A percentile compares a stretch with the other conserved stretches of the same genome.
These are phyloP conservation scores for Prinia subflava DNA, from an alignment of 2,113 vertebrate species.

Conservation along the genomic window DNA sequence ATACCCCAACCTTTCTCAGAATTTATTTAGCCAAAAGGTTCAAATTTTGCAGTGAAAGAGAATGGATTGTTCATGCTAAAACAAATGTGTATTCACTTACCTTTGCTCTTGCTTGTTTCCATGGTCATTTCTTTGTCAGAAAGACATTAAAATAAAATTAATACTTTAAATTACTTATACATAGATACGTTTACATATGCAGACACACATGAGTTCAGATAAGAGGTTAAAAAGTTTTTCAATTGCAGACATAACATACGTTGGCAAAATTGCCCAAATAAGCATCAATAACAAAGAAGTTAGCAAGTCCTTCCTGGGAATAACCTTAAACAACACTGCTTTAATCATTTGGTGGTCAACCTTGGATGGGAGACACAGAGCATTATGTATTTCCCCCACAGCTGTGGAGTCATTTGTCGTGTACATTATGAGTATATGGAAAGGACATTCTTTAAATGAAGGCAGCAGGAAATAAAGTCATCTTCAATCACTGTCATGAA, in stretches of 20 bases:
- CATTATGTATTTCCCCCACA: background rate
- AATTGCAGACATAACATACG: background rate
- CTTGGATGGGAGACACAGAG: background rate
- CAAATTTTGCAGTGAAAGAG: background rate
- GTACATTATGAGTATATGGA: background rate
- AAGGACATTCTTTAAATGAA: slow-evolving; percentile 19
- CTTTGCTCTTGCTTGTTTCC: background rate
- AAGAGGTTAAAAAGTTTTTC: background rate
- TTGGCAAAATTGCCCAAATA: background rate
- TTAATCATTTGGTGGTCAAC: slow-evolving; percentile 5
- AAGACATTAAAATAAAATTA: background rate
- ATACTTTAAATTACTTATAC: background rate
- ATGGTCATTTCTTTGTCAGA: background rate
- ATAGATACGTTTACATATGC: background rate
- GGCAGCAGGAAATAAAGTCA: background rate
- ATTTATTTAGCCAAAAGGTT: background rate
- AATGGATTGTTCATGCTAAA: background rate
- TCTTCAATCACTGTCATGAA: slow-evolving; percentile 11
- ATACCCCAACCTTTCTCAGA: background rate
- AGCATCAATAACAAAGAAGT: background rate
- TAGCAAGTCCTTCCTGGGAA: background rate
- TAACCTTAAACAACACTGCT: background rate
- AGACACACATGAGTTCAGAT: background rate
- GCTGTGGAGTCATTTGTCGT: background rate
- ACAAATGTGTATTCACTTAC: background rate